Evolutionary conservation across 1,140 invertebrate species (phyloP), one percentile per base, ranked within the genome.

Genomic region (Agrypnia vestita): DNA sequence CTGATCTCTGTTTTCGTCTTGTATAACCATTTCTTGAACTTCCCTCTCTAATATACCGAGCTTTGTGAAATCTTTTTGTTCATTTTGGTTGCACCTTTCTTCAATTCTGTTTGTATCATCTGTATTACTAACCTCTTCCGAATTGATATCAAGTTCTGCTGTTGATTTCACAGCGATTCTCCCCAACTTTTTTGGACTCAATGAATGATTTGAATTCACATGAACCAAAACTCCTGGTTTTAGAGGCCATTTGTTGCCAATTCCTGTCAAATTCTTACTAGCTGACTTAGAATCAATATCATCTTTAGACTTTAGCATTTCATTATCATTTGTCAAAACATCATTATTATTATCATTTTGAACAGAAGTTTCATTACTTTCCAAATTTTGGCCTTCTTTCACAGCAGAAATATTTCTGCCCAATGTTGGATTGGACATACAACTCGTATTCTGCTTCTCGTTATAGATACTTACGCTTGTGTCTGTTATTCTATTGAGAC

Each of bases 161-260:
- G 49, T 82, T 84, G n/a, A 78, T 74, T 49, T 75, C 80, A 77
- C 83, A 17, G 79, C 43, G 76, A 56, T 83, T 84, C 88, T 71
- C 0, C 86, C 86, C 84, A 88, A 87, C 83, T 89, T 90, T 84
- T 90, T 90, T 35, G 89, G 89, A 84, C 89, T 89, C 0, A 90
- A 81, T 0, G 89, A 88, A 71, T 89, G 89, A 80, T 89, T 90
- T 13, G 89, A 89, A 83, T 96, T 96, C 49, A 96, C 94, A 87
- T 97, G 96, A 59, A 96, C 94, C 84, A 97, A 90, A 56, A 97
- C 95, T 43, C 96, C 96, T 0, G 96, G 96, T 85, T 95, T 94
- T 76, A 97, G 88, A 35, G 96, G 96, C 96, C 96, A 97, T 84
- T 95, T 95, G 81, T 91, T 93, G 13, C 93, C 93, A 86, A 92